phyloP scores from a whole-genome alignment of 2,113 vertebrate species.

The Ondatra zibethicus region DNA sequence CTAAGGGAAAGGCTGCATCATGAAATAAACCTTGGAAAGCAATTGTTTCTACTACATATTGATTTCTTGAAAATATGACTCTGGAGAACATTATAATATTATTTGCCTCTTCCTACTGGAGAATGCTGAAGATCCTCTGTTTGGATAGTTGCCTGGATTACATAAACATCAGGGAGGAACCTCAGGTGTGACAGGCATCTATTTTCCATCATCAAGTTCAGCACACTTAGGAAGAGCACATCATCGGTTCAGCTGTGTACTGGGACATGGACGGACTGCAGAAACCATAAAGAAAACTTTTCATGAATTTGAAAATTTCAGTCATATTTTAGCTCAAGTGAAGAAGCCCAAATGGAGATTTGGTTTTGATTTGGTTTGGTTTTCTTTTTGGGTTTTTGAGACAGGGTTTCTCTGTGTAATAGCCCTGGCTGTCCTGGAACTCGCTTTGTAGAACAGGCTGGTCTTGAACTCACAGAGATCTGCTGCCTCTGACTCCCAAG shows the following conservation, averaged over 20 bases:
- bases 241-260: background rate
- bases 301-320: background rate
- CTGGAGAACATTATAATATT: background rate
- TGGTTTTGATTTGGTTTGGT: too few species aligned
- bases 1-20: slow-evolving; percentile 53
- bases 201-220: background rate
- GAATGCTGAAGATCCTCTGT: background rate
- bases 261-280: background rate
- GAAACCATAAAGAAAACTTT: background rate
- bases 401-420: too few species aligned
- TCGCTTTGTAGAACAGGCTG: too few species aligned
- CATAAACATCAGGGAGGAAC: background rate
- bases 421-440: too few species aligned
- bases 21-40: slow-evolving; percentile 61
- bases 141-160: background rate
- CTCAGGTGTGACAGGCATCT: background rate
- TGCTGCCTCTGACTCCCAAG: too few species aligned
- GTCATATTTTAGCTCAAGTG: background rate
- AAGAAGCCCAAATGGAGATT: background rate
- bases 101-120: background rate
- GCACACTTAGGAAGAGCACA: background rate
- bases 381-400: too few species aligned
- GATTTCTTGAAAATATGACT: slow-evolving; percentile 28
- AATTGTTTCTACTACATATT: background rate
- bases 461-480: too few species aligned